A percentile compares a stretch with the other conserved stretches of the same genome.
phyloP scores from a whole-genome alignment of 37 sponge, comb jelly and placozoan species.

The Spongia lamella region DNA sequence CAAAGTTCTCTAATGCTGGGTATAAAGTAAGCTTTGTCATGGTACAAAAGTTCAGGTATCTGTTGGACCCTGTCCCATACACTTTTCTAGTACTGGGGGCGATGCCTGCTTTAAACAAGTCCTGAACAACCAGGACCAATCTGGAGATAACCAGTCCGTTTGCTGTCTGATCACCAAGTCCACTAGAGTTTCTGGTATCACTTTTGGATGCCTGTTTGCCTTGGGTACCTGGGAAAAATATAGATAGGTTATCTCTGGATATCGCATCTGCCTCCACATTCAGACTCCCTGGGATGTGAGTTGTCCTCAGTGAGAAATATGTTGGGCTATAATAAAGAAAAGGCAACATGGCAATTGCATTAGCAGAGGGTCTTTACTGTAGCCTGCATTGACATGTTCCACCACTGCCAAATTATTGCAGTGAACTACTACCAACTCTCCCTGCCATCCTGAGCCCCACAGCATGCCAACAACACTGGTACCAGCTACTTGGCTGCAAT shows the following conservation, averaged over 20 bases:
- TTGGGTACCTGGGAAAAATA: no score
- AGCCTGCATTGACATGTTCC: conserved; percentile 14
- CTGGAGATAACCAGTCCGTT: conserved; percentile 37
- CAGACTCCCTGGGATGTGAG: conserved; percentile 42
- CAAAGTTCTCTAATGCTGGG: conserved; percentile 35
- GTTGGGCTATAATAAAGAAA: conserved; percentile 19
- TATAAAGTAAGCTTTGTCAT: background rate
- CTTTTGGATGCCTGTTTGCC: background rate
- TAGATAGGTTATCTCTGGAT: conserved; percentile 13
- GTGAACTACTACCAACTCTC: background rate
- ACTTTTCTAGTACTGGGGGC: conserved; percentile 22
- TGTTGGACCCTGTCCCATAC: conserved; percentile 15
- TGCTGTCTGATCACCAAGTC: background rate
- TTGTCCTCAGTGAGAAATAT: conserved; percentile 14
- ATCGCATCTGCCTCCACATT: conserved; percentile 46
- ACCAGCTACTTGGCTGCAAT: conserved; percentile 52
- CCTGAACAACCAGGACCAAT: conserved; percentile 34
- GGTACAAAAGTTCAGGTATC: conserved; percentile 14
- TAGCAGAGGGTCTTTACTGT: conserved; percentile 4
- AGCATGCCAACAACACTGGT: conserved; percentile 17
- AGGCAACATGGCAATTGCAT: conserved; percentile 49
- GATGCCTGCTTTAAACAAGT: conserved; percentile 5
- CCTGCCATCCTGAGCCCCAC: conserved; percentile 43
- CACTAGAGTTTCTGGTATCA: conserved; percentile 17
- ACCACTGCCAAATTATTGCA: conserved; percentile 70